Conservation (phyloP, 2,113 vertebrate species). For the Rissa tridactyla region DNA sequence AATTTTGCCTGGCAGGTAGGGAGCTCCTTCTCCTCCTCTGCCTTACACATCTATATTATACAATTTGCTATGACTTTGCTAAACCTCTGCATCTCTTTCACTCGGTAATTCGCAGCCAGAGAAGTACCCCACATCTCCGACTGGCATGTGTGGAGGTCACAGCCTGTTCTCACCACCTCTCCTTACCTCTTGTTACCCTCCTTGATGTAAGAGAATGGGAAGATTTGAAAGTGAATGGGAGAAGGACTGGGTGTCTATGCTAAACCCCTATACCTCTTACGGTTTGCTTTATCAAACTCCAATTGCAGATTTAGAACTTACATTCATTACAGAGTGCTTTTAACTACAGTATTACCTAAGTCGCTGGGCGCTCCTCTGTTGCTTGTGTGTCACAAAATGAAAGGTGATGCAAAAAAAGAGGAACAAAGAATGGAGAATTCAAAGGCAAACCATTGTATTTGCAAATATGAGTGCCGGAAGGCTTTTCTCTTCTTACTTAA, state of each 20-base stretch:
- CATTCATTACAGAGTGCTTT: background rate
- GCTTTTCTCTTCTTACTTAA: background rate
- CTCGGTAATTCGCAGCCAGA: background rate
- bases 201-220: background rate
- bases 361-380: background rate
- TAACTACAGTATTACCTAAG: background rate
- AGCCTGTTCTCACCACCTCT: background rate
- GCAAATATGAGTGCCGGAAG: background rate
- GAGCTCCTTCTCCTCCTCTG: background rate
- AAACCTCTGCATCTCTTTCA: background rate
- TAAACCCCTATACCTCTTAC: background rate
- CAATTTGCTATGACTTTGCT: background rate
- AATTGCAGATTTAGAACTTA: background rate
- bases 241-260: background rate
- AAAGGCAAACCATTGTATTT: background rate
- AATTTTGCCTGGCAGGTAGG: conserved; percentile 1
- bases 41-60: background rate
- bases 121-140: background rate
- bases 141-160: background rate
- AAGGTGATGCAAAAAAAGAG: background rate
- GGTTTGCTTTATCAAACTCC: background rate
- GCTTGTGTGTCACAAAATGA: background rate
- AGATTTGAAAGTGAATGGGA: background rate
- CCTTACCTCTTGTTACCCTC: background rate
- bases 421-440: background rate